Evolutionary conservation across 2,113 vertebrate species (phyloP).

Genomic region (Pollimyrus isidori): DNA sequence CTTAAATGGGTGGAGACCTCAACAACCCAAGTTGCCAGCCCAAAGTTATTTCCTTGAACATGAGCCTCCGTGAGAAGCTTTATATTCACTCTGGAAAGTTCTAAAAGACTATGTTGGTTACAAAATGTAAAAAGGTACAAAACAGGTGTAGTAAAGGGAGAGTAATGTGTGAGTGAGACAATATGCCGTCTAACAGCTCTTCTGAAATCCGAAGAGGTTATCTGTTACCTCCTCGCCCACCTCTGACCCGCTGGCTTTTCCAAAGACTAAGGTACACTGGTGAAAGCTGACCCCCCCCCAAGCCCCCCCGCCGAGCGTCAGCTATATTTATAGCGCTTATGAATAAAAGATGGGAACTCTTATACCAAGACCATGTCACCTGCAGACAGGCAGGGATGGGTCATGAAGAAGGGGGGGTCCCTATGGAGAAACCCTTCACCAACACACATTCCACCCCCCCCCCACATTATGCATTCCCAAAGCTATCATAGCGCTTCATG

Average conservation of each 20-base stretch:
- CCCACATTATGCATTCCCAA: background rate
- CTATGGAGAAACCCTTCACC: background rate
- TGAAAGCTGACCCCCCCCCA: background rate
- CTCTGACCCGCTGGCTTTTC: background rate
- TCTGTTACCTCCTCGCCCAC: background rate
- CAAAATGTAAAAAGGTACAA: background rate
- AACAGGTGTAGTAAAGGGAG: background rate
- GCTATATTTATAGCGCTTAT: constrained; percentile 9
- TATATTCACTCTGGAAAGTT: background rate
- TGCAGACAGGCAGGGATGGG: background rate
- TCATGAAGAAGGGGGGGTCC: background rate
- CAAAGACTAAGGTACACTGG: background rate
- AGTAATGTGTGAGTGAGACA: background rate
- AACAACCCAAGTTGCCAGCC: background rate
- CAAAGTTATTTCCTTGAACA: background rate
- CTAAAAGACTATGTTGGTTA: background rate
- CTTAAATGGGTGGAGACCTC: background rate
- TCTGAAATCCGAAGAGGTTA: background rate
- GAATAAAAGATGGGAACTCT: constrained; percentile 14
- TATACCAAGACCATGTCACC: background rate
- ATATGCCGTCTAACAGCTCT: background rate
- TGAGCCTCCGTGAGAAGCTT: background rate
- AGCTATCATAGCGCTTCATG: background rate
- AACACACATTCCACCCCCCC: no score
- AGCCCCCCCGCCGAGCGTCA: background rate